Percentiles rank a stretch among this genome's conserved stretches.
These are phyloP conservation scores for Trisateles emortualis DNA, from an alignment of 2,888 invertebrate species.

Conservation along the genomic window DNA sequence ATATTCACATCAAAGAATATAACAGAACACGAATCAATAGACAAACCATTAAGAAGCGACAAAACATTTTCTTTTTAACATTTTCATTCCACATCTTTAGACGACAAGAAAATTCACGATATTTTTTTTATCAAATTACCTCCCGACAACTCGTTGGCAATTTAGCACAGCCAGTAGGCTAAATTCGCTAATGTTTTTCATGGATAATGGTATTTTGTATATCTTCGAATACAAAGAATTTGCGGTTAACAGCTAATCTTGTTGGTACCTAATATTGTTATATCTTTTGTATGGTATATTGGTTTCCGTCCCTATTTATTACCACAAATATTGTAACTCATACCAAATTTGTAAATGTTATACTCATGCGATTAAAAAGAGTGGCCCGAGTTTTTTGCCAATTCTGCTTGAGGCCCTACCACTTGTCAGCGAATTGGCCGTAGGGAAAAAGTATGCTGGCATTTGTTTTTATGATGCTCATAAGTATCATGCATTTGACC, in stretches of 20 bases:
- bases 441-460: too few species aligned
- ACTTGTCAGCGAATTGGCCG: too few species aligned
- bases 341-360: too few species aligned
- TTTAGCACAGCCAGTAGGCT: conserved; percentile 14
- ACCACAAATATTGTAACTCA: too few species aligned
- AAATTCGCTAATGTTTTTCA: conserved; percentile 4
- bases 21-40: conserved; percentile 12
- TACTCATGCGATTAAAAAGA: too few species aligned
- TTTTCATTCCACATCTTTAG: conserved; percentile 23
- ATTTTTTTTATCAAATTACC: conserved; percentile 35
- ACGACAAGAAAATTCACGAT: conserved; percentile 25
- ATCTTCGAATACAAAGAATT: neutral
- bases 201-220: neutral
- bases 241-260: neutral
- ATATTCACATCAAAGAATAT: conserved; percentile 9
- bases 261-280: too few species aligned
- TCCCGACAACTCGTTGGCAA: conserved; percentile 16
- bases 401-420: too few species aligned
- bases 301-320: too few species aligned
- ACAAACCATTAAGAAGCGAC: conserved; percentile 17
- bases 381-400: too few species aligned
- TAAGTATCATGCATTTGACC: too few species aligned
- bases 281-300: too few species aligned
- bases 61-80: conserved; percentile 22
- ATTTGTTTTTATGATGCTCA: too few species aligned